Evolutionary conservation across 2,797 vertebrate genomes (phyloP).

Genomic region (Eurystomus glaucurus): DNA sequence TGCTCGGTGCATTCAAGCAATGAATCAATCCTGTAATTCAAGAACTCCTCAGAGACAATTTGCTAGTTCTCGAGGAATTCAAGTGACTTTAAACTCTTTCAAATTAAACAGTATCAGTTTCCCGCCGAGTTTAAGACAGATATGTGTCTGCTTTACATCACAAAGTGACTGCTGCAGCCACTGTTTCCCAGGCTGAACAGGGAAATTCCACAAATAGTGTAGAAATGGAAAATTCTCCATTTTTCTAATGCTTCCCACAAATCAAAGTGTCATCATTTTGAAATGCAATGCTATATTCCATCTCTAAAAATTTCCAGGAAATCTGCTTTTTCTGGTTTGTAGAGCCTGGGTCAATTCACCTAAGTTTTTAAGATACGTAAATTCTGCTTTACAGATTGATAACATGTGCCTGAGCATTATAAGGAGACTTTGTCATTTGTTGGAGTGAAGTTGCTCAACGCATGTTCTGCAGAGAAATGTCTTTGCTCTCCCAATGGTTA

Average conservation of each 20-base stretch:
- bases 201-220: accelerated
- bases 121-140: background rate
- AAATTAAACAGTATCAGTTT: background rate
- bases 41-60: background rate
- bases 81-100: background rate
- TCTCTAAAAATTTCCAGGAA: background rate
- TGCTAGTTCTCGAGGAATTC: background rate
- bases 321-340: background rate
- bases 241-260: background rate
- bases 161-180: background rate
- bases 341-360: background rate
- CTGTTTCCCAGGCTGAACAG: background rate
- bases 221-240: background rate
- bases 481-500: background rate
- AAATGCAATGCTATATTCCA: background rate
- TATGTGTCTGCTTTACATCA: background rate
- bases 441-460: background rate
- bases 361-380: background rate
- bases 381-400: background rate
- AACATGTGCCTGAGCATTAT: background rate
- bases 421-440: background rate
- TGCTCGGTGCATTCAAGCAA: background rate
- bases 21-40: background rate
- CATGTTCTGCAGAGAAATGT: background rate
- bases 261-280: accelerated